Evolutionary conservation across 2,888 invertebrate species (phyloP).

Genomic region (Cataglyphis albicans): DNA sequence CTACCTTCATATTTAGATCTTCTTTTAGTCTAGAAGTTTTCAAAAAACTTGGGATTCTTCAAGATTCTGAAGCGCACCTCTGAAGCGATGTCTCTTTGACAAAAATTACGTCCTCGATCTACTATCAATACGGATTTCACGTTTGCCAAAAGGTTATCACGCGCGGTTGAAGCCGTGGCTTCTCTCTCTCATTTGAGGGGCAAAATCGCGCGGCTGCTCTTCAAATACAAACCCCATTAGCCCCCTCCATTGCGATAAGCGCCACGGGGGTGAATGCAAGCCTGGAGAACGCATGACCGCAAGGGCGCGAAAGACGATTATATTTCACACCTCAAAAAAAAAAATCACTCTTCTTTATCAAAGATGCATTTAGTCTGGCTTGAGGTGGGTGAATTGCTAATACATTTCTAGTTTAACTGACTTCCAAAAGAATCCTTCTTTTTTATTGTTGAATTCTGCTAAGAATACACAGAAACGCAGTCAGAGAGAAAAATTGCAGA

Average conservation of each 20-base stretch:
- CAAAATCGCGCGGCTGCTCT: conserved; percentile 77
- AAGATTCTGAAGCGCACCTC: background rate
- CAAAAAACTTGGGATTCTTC: background rate
- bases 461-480: background rate
- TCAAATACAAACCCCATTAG: conserved; percentile 80
- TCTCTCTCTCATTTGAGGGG: conserved; percentile 73
- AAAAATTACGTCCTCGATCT: background rate
- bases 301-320: conserved; percentile 39
- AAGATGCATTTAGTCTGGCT: conserved; percentile 26
- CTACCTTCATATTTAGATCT: conserved; percentile 48
- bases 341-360: background rate
- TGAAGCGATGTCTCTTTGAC: background rate
- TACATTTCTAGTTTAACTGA: background rate
- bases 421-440: background rate
- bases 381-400: background rate
- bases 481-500: background rate
- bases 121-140: conserved; percentile 7
- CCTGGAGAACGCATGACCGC: conserved; percentile 72
- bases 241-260: conserved; percentile 30
- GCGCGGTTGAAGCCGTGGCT: conserved; percentile 66
- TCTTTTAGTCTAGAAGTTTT: background rate
- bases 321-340: conserved; percentile 35
- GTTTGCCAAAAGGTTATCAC: conserved; percentile 35
- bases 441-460: background rate
- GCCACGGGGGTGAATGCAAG: conserved; percentile 73